phyloP scores from a whole-genome alignment of 2,797 vertebrate genomes.

The Channa striata region DNA sequence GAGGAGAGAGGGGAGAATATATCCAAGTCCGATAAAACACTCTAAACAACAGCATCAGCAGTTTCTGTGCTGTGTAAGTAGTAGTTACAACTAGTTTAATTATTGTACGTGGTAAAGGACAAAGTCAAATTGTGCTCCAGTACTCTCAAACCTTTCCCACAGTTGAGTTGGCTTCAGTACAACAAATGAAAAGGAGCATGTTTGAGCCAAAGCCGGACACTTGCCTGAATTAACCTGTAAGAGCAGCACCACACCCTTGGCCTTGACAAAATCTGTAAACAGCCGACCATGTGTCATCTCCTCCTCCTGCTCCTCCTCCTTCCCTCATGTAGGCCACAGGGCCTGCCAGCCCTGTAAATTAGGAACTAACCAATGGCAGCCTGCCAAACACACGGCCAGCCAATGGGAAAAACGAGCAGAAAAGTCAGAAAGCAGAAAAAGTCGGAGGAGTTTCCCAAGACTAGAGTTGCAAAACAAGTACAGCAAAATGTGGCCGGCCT shows the following conservation, averaged over 20 bases:
- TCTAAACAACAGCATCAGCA: not conserved
- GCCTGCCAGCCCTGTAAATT: constrained; percentile 62
- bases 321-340: constrained; percentile 47
- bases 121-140: not conserved
- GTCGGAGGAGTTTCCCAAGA: constrained; percentile 37
- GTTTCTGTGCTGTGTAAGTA: not conserved
- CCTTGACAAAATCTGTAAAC: constrained; percentile 67
- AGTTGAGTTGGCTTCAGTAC: not conserved
- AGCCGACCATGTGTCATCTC: constrained; percentile 69
- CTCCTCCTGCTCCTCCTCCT: constrained; percentile 49
- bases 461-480: constrained; percentile 55
- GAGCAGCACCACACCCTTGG: constrained; percentile 56
- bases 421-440: constrained; percentile 36
- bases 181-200: constrained; percentile 19
- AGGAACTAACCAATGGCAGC: constrained; percentile 61
- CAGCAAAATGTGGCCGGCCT: constrained; percentile 14
- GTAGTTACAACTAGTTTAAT: not conserved
- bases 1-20: not conserved
- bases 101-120: not conserved
- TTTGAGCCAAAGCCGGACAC: constrained; percentile 6
- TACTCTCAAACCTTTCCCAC: not conserved
- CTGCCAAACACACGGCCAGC: constrained; percentile 41
- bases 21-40: constrained; percentile 25
- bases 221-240: constrained; percentile 45
- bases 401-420: constrained; percentile 54